phyloP scores from a whole-genome alignment of 2,888 invertebrate genomes.

The Harpagoxenus sublaevis region DNA sequence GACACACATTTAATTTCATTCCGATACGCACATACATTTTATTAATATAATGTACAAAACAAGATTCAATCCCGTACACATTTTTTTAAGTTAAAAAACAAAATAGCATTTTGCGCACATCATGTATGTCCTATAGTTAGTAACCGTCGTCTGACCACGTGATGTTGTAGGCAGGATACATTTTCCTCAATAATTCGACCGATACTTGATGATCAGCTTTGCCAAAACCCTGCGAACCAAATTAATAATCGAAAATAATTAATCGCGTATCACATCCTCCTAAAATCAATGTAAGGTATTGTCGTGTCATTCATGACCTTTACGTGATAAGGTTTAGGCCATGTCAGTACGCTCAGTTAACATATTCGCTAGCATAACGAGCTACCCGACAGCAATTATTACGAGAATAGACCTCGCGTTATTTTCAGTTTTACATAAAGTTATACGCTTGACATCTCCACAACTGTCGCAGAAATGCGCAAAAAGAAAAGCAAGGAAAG shows the following conservation, averaged over 20 bases:
- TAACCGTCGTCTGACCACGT: conserved; percentile 92
- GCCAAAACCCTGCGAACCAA: conserved; percentile 91
- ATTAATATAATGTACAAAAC: neutral
- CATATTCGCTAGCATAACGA: neutral
- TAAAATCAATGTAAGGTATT: neutral
- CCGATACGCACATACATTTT: neutral
- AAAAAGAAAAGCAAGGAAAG: neutral
- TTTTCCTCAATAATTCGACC: conserved; percentile 91
- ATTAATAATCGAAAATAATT: conserved; percentile 21
- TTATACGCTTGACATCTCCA: neutral
- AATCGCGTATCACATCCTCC: neutral
- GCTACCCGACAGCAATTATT: neutral
- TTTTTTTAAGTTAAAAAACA: neutral
- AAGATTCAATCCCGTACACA: neutral
- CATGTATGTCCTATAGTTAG: neutral
- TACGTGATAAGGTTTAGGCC: neutral
- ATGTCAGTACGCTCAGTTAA: neutral
- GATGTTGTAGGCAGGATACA: conserved; percentile 92
- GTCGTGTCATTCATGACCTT: neutral
- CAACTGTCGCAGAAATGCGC: neutral
- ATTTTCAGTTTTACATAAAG: conserved; percentile 23
- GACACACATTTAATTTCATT: conserved; percentile 17
- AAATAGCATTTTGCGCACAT: neutral
- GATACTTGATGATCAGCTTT: conserved; percentile 95
- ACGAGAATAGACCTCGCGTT: neutral